A percentile compares a stretch with the other conserved stretches of the same genome.
Evolutionary conservation across 1,140 invertebrate genomes (phyloP).

Genomic region (Drosophila bipectinata): DNA sequence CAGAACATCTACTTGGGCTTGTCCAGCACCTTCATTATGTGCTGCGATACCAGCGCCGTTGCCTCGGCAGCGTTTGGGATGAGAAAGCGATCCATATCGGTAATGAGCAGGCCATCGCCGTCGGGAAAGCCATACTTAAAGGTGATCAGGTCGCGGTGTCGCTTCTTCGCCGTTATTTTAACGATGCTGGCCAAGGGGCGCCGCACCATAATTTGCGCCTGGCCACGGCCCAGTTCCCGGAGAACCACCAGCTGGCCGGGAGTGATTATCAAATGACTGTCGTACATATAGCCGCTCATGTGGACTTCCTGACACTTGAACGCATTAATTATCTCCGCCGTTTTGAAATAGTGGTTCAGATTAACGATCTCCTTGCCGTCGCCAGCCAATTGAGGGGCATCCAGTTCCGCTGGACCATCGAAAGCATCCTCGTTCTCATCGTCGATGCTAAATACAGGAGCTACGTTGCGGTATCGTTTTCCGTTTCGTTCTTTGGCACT

Average conservation of each 20-base stretch:
- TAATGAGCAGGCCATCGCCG: constrained; percentile 83
- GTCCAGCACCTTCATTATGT: constrained; percentile 84
- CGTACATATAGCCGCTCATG: constrained; percentile 93
- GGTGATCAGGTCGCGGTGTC: constrained; percentile 96
- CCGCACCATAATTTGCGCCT: constrained; percentile 93
- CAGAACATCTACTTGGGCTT: constrained; percentile 48
- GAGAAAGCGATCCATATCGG: constrained; percentile 95
- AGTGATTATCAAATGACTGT: constrained; percentile 95
- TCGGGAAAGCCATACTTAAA: constrained; percentile 88
- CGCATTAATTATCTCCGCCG: constrained; percentile 92
- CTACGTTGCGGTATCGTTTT: constrained; percentile 95
- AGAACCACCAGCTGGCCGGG: constrained; percentile 94
- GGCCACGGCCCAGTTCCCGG: constrained; percentile 90
- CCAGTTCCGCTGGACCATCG: constrained; percentile 34
- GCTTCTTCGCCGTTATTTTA: constrained; percentile 97
- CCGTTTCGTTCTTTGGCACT: constrained; percentile 90
- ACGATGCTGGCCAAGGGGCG: constrained; percentile 95
- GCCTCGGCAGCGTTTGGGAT: constrained; percentile 96
- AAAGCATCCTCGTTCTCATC: constrained; percentile 92
- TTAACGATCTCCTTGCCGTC: constrained; percentile 89
- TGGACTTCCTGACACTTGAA: constrained; percentile 97
- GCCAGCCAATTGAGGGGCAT: constrained; percentile 71
- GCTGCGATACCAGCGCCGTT: constrained; percentile 86
- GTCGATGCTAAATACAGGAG: constrained; percentile 97
- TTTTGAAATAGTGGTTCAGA: constrained; percentile 90